Evolutionary conservation across 2,113 vertebrate species (phyloP).

Genomic region (Calidris pygmaea): DNA sequence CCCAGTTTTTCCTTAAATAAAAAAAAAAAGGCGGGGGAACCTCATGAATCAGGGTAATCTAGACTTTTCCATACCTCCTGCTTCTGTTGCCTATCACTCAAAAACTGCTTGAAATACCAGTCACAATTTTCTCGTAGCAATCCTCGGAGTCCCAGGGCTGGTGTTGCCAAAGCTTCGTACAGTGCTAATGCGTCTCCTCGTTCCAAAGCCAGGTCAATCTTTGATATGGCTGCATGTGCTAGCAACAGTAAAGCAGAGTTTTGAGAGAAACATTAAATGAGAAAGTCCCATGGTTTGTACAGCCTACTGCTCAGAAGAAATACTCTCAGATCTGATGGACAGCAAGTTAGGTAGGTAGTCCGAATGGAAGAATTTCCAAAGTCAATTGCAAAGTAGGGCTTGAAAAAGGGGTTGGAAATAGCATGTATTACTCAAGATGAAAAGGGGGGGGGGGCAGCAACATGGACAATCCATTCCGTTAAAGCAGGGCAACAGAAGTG

Average conservation of each 20-base stretch:
- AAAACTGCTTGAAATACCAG: slow-evolving; percentile 95
- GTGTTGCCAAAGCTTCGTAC: slow-evolving; percentile 77
- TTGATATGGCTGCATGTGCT: slow-evolving; percentile 83
- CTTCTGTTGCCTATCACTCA: slow-evolving; percentile 82
- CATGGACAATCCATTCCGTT: neutral
- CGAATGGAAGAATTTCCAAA: neutral
- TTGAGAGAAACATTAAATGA: neutral
- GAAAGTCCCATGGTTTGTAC: neutral
- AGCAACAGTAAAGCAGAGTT: slow-evolving; percentile 6
- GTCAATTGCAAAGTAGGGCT: neutral
- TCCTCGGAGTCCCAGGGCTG: slow-evolving; percentile 82
- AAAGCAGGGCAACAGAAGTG: neutral
- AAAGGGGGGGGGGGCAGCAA: fast-evolving
- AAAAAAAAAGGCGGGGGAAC: too few relatives aligned
- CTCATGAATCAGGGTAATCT: neutral
- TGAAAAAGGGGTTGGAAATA: neutral
- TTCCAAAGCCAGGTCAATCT: slow-evolving; percentile 81
- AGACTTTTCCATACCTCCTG: slow-evolving; percentile 77
- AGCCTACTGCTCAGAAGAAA: neutral
- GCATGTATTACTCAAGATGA: neutral
- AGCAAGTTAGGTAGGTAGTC: neutral
- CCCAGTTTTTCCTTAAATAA: neutral
- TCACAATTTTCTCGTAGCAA: slow-evolving; percentile 85
- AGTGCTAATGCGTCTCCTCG: slow-evolving; percentile 71
- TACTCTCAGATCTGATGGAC: neutral